These are phyloP conservation scores for Panurus biarmicus DNA, from an alignment of 2,113 vertebrate genomes.

Conservation along the genomic window DNA sequence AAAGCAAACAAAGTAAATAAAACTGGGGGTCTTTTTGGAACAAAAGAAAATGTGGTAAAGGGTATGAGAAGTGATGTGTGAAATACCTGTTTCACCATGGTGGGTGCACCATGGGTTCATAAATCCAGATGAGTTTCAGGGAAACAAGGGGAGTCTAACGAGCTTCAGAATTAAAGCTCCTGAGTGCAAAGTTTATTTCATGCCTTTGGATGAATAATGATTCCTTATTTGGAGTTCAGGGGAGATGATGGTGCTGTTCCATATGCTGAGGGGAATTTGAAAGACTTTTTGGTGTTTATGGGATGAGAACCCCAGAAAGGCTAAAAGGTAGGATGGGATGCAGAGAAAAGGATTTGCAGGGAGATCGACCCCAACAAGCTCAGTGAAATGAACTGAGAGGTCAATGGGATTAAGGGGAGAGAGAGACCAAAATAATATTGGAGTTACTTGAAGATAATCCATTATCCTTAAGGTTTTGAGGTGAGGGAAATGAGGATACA, in stretches of 20 bases:
- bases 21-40: background rate
- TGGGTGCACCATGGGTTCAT: background rate
- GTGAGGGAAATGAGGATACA: background rate
- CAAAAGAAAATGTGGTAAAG: background rate
- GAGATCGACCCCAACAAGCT: background rate
- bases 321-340: background rate
- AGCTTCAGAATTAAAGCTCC: background rate
- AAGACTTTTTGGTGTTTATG: background rate
- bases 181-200: background rate
- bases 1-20: background rate
- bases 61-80: background rate
- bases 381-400: background rate
- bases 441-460: background rate
- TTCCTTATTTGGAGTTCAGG: background rate
- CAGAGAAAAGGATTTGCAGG: background rate
- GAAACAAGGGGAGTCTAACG: accelerated
- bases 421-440: background rate
- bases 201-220: background rate
- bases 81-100: background rate
- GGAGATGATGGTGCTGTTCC: background rate
- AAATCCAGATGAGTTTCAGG: background rate
- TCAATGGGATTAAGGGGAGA: background rate
- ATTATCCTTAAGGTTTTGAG: background rate
- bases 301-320: background rate
- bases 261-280: background rate